These are phyloP conservation scores for Larimichthys polyactis DNA, from an alignment of 2,113 vertebrate species.

Conservation along the genomic window DNA sequence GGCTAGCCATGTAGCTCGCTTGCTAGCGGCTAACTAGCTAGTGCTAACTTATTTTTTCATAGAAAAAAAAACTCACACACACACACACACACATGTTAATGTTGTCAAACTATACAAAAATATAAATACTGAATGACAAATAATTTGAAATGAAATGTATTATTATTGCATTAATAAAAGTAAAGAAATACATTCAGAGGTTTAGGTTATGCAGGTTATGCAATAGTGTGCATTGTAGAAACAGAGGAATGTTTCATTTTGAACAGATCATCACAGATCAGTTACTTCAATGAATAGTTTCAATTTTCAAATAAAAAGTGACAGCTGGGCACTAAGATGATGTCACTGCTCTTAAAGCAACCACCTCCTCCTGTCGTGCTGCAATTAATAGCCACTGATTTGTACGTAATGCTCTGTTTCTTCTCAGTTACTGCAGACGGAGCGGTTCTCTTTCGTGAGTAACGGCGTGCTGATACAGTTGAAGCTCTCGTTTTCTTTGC, in stretches of 20 bases:
- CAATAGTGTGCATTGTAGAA: no score
- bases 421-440: slow-evolving; percentile 81
- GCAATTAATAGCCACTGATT: slow-evolving; percentile 76
- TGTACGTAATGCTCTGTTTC: slow-evolving; percentile 86
- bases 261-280: neutral
- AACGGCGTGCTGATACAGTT: slow-evolving; percentile 10
- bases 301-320: neutral
- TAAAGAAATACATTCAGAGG: no score
- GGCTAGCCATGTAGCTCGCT: no score
- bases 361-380: slow-evolving; percentile 58
- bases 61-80: no score
- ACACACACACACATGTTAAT: no score
- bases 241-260: neutral
- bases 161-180: no score
- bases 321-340: slow-evolving; percentile 40
- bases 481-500: slow-evolving; percentile 1
- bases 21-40: no score
- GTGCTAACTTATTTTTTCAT: no score
- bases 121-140: no score
- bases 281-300: slow-evolving; percentile 1
- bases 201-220: neutral
- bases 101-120: no score
- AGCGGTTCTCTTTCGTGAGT: slow-evolving; percentile 52
- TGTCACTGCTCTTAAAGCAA: slow-evolving; percentile 80
- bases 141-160: no score